These are phyloP conservation scores for Ecliptopera silaceata DNA, from an alignment of 2,888 invertebrate genomes.

Conservation along the genomic window DNA sequence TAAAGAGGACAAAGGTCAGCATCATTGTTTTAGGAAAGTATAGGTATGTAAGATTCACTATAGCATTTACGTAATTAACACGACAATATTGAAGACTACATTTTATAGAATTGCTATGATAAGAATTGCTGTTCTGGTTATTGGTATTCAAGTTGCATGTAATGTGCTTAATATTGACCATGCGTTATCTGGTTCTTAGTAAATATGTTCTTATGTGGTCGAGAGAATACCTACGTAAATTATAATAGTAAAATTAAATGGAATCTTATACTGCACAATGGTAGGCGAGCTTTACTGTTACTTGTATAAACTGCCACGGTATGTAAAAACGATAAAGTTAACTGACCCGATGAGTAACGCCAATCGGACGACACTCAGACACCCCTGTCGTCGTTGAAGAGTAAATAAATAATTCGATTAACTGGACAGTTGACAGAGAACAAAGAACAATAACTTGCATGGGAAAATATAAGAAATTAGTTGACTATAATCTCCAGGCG, in stretches of 20 bases:
- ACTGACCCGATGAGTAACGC: constrained; percentile 62
- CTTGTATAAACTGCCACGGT: neutral
- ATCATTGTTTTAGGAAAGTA: neutral
- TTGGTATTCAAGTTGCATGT: too few species aligned
- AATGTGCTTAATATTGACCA: too few species aligned
- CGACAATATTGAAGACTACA: too few species aligned
- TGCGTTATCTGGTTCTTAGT: too few species aligned
- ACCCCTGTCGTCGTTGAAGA: constrained; percentile 45
- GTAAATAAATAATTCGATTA: constrained; percentile 50
- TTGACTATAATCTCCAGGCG: neutral
- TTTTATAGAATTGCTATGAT: too few species aligned
- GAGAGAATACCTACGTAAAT: too few species aligned
- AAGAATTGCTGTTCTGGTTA: too few species aligned
- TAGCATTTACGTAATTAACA: too few species aligned
- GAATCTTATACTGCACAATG: too few species aligned
- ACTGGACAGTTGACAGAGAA: constrained; percentile 38
- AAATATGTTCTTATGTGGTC: too few species aligned
- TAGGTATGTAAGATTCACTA: constrained; percentile 26
- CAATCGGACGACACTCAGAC: constrained; percentile 53
- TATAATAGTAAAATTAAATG: too few species aligned
- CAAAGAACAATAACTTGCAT: constrained; percentile 43
- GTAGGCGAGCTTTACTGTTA: neutral
- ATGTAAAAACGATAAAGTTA: constrained; percentile 54
- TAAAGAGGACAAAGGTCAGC: neutral
- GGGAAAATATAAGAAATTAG: neutral